Conservation (phyloP, 2,888 invertebrate species). For the Lasioglossum lativentre region DNA sequence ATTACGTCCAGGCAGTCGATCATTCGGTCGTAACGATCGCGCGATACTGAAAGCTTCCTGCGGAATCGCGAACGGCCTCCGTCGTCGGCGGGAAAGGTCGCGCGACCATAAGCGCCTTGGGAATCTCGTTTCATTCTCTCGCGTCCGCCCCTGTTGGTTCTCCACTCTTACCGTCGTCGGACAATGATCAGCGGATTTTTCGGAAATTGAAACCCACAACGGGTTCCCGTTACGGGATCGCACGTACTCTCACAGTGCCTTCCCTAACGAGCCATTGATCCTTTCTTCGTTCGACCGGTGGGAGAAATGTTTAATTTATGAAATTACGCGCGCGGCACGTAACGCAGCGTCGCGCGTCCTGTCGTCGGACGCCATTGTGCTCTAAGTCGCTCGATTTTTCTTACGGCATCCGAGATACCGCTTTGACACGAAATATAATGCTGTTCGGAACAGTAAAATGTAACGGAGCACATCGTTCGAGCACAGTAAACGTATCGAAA, state of each 20-base stretch:
- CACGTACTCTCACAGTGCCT: slow-evolving; percentile 21
- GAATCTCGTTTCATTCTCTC: slow-evolving; percentile 23
- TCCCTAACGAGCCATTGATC: slow-evolving; percentile 49
- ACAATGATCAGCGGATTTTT: slow-evolving; percentile 44
- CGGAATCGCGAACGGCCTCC: neutral
- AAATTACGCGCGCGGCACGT: slow-evolving; percentile 31
- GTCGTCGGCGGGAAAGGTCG: neutral
- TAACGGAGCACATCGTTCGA: slow-evolving; percentile 22
- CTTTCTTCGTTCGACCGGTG: slow-evolving; percentile 43
- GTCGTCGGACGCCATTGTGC: slow-evolving; percentile 33
- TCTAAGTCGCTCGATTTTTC: slow-evolving; percentile 6
- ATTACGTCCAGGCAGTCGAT: no score
- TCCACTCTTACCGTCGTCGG: slow-evolving; percentile 20
- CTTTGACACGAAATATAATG: slow-evolving; percentile 29
- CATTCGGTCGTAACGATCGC: neutral
- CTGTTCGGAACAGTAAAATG: slow-evolving; percentile 24
- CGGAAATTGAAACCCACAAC: slow-evolving; percentile 22
- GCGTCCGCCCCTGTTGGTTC: neutral
- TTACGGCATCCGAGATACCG: slow-evolving; percentile 29
- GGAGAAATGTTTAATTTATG: slow-evolving; percentile 64
- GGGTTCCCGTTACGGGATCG: slow-evolving; percentile 45
- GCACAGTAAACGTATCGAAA: neutral
- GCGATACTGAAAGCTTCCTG: neutral
- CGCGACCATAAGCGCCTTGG: neutral
- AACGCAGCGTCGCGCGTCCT: neutral